Conservation (phyloP, 30 jellyfish, hydroid and myxozoan genomes). For the Cassiopea andromeda region DNA sequence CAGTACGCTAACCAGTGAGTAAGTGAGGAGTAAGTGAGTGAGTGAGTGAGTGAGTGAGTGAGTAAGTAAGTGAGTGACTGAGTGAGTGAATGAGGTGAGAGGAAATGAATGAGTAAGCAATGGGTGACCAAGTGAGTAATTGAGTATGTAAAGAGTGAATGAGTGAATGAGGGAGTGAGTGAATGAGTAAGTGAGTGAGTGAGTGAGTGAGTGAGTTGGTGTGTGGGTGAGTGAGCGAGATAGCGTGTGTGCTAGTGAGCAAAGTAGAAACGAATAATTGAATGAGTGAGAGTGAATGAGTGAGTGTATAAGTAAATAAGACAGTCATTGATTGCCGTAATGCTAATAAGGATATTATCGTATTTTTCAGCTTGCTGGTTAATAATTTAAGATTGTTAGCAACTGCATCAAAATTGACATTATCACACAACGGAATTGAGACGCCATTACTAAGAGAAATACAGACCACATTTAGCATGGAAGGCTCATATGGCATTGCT, state of each 20-base stretch:
- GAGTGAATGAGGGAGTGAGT: too few species aligned
- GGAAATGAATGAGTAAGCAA: neutral
- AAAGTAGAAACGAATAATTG: neutral
- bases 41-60: too few species aligned
- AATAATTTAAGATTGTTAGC: too few species aligned
- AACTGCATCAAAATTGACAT: too few species aligned
- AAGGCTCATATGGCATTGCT: slow-evolving; percentile 44
- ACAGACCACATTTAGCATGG: slow-evolving; percentile 31
- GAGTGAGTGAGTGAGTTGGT: neutral
- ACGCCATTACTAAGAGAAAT: too few species aligned
- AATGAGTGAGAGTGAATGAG: neutral
- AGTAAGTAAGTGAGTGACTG: too few species aligned
- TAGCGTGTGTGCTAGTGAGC: too few species aligned
- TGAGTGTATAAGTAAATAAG: neutral
- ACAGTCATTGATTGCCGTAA: neutral
- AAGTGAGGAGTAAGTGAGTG: too few species aligned
- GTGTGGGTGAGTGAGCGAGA: neutral
- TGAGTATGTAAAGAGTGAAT: neutral
- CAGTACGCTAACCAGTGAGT: too few species aligned
- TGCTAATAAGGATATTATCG: neutral
- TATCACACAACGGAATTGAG: too few species aligned
- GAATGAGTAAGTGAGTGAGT: neutral
- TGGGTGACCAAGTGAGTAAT: neutral
- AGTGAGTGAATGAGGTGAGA: too few species aligned
- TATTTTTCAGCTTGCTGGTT: too few species aligned